Base-by-base conservation (phyloP, 2,113 vertebrate species). In the Patagioenas fasciata region DNA sequence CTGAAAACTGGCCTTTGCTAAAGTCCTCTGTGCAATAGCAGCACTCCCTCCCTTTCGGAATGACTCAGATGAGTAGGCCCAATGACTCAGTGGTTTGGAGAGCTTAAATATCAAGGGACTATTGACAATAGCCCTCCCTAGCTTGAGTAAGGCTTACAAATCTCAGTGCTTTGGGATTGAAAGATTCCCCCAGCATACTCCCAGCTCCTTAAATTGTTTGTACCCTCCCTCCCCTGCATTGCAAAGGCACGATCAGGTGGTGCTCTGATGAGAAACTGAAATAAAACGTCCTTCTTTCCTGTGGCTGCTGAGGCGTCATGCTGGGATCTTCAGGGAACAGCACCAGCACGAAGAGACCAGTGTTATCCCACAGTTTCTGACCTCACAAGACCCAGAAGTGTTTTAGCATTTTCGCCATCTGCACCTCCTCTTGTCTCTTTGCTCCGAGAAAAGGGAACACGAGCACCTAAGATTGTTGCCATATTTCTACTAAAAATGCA, bases 41-140 rank as follows among this genome's bases (percentile, higher is more conserved):
- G 65, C 42, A 19, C 77, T 84, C 77, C 44, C 36, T 82, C 57
- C 80, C 75, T 84, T 61, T 53, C 61, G 53, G 38, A 81, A 69
- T 97, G 96, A 95, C 83, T 96, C 96, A 96, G 69, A 94, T 4
- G 65, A 94, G 95, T 96, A 93, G 93, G 91, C 88, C 77, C 62
- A 91, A 34, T 96, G 95, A 96, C 88, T 96, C 95, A 96, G 85
- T 91, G 88, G 64, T 75, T 93, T 93, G 96, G 91, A 96, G 53
- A 96, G 57, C 86, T 94, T 84, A 97, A 93, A 47, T 19, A 90
- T 40, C 93, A 96, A 71, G 90, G 42, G 61, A 85, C 77, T 79
- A 81, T 72, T 91, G 88, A 93, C 70, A 94, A 92, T 69, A 92
- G 77, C 83, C 77, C 93, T 86, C 61, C 53, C 31, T 42, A 86